A percentile compares a stretch with the other conserved stretches of the same genome.
Conservation (phyloP, 2,113 vertebrate genomes). For the Peromyscus leucopus region DNA sequence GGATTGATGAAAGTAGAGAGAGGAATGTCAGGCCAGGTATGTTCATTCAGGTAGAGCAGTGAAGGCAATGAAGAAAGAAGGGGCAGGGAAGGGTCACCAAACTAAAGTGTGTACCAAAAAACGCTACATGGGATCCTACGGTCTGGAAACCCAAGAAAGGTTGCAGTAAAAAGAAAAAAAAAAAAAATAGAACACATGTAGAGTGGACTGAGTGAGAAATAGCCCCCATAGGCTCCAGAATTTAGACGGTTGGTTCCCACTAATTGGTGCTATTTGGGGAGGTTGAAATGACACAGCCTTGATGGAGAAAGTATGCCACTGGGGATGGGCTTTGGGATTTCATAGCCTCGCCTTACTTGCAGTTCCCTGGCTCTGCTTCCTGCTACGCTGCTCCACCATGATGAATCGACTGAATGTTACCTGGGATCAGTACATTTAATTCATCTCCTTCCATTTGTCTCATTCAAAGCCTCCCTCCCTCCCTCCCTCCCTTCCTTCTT, state of each 20-base stretch:
- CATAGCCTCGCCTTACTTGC: too few relatives aligned
- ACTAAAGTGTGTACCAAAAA: not conserved
- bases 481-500: not conserved
- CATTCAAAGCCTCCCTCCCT: not conserved
- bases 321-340: too few relatives aligned
- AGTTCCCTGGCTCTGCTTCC: not conserved
- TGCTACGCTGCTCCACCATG: not conserved
- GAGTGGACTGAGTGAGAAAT: not conserved
- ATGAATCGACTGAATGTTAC: not conserved
- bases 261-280: too few relatives aligned
- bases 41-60: not conserved
- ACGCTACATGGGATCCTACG: not conserved
- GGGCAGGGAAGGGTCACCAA: not conserved
- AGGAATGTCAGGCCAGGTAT: not conserved
- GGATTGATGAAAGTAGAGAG: not conserved
- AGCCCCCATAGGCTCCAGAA: not conserved
- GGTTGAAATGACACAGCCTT: too few relatives aligned
- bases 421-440: slow-evolving; percentile 4
- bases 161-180: not conserved
- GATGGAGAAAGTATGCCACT: not conserved
- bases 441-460: not conserved
- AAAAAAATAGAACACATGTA: not conserved
- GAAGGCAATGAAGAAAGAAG: not conserved
- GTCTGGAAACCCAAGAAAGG: not conserved
- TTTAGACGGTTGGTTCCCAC: not conserved